A percentile compares a stretch with the other conserved stretches of the same genome.
Evolutionary conservation across 2,797 vertebrate genomes (phyloP).

Genomic region (Lophotriccus pileatus): DNA sequence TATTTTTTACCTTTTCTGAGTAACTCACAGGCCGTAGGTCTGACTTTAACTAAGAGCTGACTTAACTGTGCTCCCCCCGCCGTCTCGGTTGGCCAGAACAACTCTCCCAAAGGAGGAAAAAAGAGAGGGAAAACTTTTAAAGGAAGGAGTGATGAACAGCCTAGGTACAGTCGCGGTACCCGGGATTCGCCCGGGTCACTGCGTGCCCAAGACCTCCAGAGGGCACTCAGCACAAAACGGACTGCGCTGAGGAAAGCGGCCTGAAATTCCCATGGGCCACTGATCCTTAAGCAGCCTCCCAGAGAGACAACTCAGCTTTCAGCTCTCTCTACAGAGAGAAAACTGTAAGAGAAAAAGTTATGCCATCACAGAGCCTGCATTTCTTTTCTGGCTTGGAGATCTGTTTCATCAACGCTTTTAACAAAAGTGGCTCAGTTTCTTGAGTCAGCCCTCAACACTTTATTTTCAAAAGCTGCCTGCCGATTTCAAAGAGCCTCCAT

Average conservation of each 20-base stretch:
- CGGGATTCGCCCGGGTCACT: neutral
- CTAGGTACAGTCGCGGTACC: neutral
- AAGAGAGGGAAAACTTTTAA: neutral
- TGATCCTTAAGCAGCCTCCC: neutral
- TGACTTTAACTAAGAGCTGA: neutral
- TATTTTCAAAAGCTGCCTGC: neutral
- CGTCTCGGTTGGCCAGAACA: neutral
- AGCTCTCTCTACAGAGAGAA: neutral
- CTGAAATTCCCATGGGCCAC: neutral
- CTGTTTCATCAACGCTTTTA: neutral
- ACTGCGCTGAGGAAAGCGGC: neutral
- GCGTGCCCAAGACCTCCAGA: slow-evolving; percentile 11
- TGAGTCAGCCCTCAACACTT: neutral
- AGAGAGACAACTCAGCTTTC: neutral
- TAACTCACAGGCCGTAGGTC: accelerated
- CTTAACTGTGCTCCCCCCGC: neutral
- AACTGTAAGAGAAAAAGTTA: neutral
- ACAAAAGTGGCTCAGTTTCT: neutral
- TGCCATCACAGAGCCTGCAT: neutral
- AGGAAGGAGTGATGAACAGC: neutral
- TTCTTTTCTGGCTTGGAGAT: neutral
- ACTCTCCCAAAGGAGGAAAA: neutral
- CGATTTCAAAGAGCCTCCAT: neutral
- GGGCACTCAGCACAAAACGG: slow-evolving; percentile 44
- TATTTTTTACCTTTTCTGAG: neutral